phyloP scores from a whole-genome alignment of 2,888 invertebrate genomes.

The Sthenelais limicola region DNA sequence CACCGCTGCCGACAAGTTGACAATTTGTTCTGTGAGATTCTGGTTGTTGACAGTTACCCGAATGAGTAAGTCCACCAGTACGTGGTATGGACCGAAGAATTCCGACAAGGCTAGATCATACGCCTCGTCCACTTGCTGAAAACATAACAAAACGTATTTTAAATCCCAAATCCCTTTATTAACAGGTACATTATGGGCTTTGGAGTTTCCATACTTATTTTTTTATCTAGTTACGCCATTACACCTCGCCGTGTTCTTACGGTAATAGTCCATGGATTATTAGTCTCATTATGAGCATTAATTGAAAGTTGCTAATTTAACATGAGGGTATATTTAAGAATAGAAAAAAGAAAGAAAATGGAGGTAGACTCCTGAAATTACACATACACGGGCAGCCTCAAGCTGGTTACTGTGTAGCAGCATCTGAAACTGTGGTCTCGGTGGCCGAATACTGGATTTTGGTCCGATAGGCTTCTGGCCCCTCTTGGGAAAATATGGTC shows the following conservation, averaged over 20 bases:
- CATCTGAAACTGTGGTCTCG: slow-evolving; percentile 88
- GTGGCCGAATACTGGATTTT: slow-evolving; percentile 81
- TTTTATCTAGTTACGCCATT: too few relatives aligned
- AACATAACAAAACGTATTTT: not conserved
- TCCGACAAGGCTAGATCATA: slow-evolving; percentile 84
- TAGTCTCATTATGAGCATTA: too few relatives aligned
- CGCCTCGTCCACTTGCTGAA: slow-evolving; percentile 81
- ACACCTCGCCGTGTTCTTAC: too few relatives aligned
- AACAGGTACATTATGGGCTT: too few relatives aligned
- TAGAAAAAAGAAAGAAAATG: too few relatives aligned
- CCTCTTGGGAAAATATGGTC: slow-evolving; percentile 84
- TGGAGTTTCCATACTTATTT: too few relatives aligned
- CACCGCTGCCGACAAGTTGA: slow-evolving; percentile 89
- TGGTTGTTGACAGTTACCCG: slow-evolving; percentile 91
- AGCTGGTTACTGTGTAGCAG: slow-evolving; percentile 84
- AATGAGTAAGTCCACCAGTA: slow-evolving; percentile 88
- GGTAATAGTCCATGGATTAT: too few relatives aligned
- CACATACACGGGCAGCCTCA: slow-evolving; percentile 78
- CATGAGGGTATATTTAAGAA: too few relatives aligned
- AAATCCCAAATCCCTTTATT: too few relatives aligned
- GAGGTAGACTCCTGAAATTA: too few relatives aligned
- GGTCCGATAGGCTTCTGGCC: slow-evolving; percentile 76
- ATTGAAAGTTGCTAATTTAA: too few relatives aligned
- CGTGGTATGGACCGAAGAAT: slow-evolving; percentile 90
- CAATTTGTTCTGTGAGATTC: slow-evolving; percentile 87